Evolutionary conservation across 53 echinoderm and acorn worm species (phyloP).

Genomic region (Echinometra lucunter): DNA sequence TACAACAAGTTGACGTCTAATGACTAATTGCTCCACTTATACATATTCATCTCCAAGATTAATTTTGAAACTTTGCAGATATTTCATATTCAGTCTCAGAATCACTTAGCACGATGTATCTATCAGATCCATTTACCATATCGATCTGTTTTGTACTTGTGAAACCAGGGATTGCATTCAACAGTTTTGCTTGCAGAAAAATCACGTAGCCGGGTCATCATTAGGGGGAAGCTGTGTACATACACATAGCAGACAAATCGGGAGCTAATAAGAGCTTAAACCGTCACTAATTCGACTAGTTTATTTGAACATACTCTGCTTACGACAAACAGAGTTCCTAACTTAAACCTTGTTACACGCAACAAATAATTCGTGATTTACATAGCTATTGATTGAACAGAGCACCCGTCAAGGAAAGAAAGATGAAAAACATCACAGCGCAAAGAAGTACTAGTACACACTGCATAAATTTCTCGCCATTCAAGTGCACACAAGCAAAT

Average conservation of each 20-base stretch:
- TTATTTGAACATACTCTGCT: constrained; percentile 33
- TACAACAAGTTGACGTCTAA: constrained; percentile 52
- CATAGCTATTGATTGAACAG: neutral
- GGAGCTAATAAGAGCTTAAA: constrained; percentile 46
- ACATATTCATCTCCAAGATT: constrained; percentile 47
- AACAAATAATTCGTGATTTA: neutral
- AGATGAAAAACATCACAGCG: neutral
- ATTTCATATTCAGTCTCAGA: constrained; percentile 20
- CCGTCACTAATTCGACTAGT: constrained; percentile 53
- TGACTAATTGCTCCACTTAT: constrained; percentile 55
- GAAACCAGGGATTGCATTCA: neutral
- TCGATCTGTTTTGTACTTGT: neutral
- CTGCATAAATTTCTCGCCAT: neutral
- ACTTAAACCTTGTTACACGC: neutral
- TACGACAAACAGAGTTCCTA: constrained; percentile 10
- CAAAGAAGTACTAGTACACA: constrained; percentile 16
- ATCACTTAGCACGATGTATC: neutral
- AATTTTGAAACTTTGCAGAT: constrained; percentile 63
- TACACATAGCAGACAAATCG: constrained; percentile 19
- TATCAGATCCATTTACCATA: neutral
- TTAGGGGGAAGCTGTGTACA: constrained; percentile 28
- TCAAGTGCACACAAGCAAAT: constrained; percentile 59
- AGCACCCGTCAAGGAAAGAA: neutral
- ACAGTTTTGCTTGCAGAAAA: constrained; percentile 32
- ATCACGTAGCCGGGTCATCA: constrained; percentile 39